Conservation (phyloP, 2,113 vertebrate genomes). For the Otus sunia region DNA sequence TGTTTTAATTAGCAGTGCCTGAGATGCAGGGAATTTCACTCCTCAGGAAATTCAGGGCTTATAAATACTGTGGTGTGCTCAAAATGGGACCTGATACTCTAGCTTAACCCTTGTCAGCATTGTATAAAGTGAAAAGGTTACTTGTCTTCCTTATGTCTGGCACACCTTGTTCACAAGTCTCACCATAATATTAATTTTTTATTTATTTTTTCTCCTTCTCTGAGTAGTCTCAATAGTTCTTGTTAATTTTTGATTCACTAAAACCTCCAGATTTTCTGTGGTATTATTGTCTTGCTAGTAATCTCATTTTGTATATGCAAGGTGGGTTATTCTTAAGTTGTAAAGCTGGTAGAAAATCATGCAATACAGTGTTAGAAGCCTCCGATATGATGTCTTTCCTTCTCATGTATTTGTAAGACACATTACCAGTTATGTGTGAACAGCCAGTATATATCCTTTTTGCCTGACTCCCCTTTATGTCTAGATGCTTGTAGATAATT, state of each 20-base stretch:
- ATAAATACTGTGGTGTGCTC: neutral
- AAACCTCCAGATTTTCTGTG: neutral
- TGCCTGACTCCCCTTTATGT: neutral
- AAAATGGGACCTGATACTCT: neutral
- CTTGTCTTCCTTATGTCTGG: neutral
- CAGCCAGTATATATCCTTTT: neutral
- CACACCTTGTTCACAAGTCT: neutral
- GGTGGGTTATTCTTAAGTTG: neutral
- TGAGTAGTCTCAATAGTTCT: neutral
- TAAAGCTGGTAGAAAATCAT: neutral
- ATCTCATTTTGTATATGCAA: neutral
- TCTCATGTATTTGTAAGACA: neutral
- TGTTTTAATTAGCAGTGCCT: neutral
- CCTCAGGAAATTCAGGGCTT: neutral
- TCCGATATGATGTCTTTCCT: neutral
- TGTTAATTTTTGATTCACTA: neutral
- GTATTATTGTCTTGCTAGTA: neutral
- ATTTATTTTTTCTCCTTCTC: neutral
- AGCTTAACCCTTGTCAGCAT: neutral
- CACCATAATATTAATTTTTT: neutral
- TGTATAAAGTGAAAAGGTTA: neutral
- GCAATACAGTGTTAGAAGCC: neutral
- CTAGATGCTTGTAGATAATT: neutral
- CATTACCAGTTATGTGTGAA: neutral
- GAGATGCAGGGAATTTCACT: neutral